Evolutionary conservation across 2,797 vertebrate species (phyloP).

Genomic region (Trachurus trachurus): DNA sequence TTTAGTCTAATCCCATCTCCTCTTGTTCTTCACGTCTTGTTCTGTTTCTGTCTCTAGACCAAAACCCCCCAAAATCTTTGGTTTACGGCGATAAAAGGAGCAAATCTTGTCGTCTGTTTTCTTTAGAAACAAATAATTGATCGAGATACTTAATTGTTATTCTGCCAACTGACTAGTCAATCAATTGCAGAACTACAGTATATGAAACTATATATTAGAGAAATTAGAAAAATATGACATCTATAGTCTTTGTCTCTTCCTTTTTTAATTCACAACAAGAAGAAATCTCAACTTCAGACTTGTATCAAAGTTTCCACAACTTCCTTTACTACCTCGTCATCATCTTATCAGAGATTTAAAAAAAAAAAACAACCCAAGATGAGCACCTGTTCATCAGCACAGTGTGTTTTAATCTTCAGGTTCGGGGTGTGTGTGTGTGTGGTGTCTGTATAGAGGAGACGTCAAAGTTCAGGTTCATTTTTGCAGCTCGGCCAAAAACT

Average conservation of each 20-base stretch:
- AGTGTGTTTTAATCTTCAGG: neutral
- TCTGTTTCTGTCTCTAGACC: too few species aligned
- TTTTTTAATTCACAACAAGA: too few species aligned
- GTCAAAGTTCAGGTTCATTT: conserved; percentile 15
- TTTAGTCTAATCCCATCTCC: too few species aligned
- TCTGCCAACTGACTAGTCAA: neutral
- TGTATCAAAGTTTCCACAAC: too few species aligned
- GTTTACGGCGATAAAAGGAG: too few species aligned
- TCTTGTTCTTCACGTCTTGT: too few species aligned
- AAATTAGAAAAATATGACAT: neutral
- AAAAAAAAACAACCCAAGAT: too few species aligned
- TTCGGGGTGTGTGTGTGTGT: neutral
- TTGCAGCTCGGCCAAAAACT: conserved; percentile 22
- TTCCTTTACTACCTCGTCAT: too few species aligned
- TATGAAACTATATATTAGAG: neutral
- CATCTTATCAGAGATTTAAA: neutral
- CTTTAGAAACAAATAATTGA: neutral
- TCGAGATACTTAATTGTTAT: neutral
- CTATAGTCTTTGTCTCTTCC: neutral
- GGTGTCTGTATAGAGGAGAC: conserved; percentile 2
- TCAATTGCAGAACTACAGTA: neutral
- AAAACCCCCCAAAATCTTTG: too few species aligned
- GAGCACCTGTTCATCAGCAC: neutral
- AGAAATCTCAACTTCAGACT: too few species aligned
- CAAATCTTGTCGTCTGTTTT: neutral